Base-by-base conservation (phyloP, 2,113 vertebrate genomes). In the Herpetotheres cachinnans region DNA sequence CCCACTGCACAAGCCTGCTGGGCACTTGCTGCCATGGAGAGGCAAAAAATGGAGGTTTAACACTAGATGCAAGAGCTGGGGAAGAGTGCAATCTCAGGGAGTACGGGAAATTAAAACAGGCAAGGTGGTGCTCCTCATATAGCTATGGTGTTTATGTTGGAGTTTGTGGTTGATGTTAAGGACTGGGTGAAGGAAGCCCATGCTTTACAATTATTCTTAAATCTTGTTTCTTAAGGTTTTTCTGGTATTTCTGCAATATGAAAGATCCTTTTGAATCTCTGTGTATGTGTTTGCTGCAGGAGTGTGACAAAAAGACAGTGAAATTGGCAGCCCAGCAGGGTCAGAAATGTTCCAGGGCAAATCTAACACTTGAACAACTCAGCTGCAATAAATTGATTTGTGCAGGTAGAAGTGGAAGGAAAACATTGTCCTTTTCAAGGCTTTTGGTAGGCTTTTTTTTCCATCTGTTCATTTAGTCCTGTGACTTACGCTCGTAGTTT, bases 331-430 rank as follows among this genome's bases (percentile, higher is more conserved):
- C 67, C 42, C 63, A 62, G 80, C 1, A 2, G 50, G 81, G 74
- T 87, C 81, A 94, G 70, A 91, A 91, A 36, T 65, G 71, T 91
- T 94, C 62, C 62, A 79, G 58, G 54, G 46, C 36, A 85, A 91
- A 96, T 91, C 73, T 93, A 91, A 82, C 77, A 77, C 58, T 83
- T 79, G 62, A 93, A 79, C 52, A 72, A 69, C 12, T 11, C 55
- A 73, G 6, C 44, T 91, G 65, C 54, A 82, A 47, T 82, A 58
- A 76, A 82, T n/a, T 84, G n/a, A 76, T 73, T 87, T 89, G 55
- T 72, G 58, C 42, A 77, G 36, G 29, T 58, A 26, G 73, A 89
- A 89, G 81, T 82, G 13, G 81, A 86, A 82, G 29, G 40, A 79
- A 94, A 94, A 89, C 11, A 46, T 65, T 76, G 66, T 77, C 47